phyloP scores from a whole-genome alignment of 2,797 vertebrate species.

The Chrosomus eos region DNA sequence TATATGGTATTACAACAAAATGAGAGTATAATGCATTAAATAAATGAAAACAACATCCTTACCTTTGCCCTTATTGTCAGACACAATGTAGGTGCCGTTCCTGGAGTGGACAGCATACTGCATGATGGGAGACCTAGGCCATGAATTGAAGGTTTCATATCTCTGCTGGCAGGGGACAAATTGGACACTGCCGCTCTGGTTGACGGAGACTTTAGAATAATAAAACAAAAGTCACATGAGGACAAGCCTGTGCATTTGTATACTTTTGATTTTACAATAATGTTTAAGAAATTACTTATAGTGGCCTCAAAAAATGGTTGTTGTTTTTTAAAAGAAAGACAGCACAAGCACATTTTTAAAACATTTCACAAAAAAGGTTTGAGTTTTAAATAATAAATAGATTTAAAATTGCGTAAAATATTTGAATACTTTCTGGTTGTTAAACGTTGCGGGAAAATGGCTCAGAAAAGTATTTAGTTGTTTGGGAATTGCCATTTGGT shows the following conservation, averaged over 20 bases:
- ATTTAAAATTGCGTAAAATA: neutral
- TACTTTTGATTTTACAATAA: neutral
- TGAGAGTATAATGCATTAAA: neutral
- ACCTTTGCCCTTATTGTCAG: constrained; percentile 28
- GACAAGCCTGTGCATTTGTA: neutral
- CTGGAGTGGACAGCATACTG: constrained; percentile 7
- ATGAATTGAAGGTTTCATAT: constrained; percentile 9
- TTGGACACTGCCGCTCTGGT: neutral
- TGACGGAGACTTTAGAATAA: constrained; percentile 16
- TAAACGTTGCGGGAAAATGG: neutral
- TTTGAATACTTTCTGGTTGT: neutral
- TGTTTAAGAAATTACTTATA: neutral
- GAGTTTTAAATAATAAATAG: neutral
- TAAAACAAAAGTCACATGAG: constrained; percentile 25
- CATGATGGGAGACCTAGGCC: constrained; percentile 25
- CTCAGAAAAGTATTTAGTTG: neutral
- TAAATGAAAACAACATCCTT: neutral
- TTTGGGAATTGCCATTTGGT: neutral
- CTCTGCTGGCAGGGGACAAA: constrained; percentile 6
- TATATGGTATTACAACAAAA: neutral
- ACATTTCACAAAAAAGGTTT: neutral
- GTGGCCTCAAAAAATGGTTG: neutral
- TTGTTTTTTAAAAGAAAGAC: neutral
- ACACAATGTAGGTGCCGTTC: neutral
- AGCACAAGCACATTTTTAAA: neutral